A percentile compares a stretch with the other conserved stretches of the same genome.
phyloP scores from a whole-genome alignment of 2,888 invertebrate genomes.

The Petrophora chlorosata region DNA sequence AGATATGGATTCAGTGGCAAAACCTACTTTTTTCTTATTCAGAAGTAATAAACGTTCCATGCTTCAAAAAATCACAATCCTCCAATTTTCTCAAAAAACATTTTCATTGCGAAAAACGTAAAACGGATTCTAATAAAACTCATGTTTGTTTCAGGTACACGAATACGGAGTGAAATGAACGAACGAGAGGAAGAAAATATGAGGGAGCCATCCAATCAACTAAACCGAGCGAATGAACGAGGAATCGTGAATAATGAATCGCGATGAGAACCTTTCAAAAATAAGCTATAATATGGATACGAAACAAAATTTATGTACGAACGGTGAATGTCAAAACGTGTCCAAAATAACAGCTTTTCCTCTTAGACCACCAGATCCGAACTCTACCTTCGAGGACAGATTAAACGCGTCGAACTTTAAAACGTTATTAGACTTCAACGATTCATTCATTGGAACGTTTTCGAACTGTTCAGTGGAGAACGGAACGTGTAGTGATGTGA shows the following conservation, averaged over 20 bases:
- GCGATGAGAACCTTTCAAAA: constrained; percentile 18
- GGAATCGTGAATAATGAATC: constrained; percentile 20
- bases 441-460: constrained; percentile 51
- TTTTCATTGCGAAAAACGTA: constrained; percentile 18
- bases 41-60: constrained; percentile 6
- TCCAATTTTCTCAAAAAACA: constrained; percentile 8
- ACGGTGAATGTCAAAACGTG: constrained; percentile 53
- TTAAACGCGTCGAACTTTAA: constrained; percentile 44
- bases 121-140: constrained; percentile 28
- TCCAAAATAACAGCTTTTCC: constrained; percentile 52
- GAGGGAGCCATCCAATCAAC: constrained; percentile 5
- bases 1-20: too few relatives aligned
- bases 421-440: constrained; percentile 54
- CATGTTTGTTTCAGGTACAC: constrained; percentile 35
- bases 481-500: constrained; percentile 68
- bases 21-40: background rate
- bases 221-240: background rate
- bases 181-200: constrained; percentile 12
- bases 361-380: constrained; percentile 49
- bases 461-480: constrained; percentile 61
- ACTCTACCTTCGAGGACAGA: constrained; percentile 43
- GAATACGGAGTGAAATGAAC: constrained; percentile 21
- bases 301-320: constrained; percentile 37
- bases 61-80: constrained; percentile 8
- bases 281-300: constrained; percentile 32